These are phyloP conservation scores for Zosterops japonicus DNA, from an alignment of 2,113 vertebrate species.

Conservation along the genomic window DNA sequence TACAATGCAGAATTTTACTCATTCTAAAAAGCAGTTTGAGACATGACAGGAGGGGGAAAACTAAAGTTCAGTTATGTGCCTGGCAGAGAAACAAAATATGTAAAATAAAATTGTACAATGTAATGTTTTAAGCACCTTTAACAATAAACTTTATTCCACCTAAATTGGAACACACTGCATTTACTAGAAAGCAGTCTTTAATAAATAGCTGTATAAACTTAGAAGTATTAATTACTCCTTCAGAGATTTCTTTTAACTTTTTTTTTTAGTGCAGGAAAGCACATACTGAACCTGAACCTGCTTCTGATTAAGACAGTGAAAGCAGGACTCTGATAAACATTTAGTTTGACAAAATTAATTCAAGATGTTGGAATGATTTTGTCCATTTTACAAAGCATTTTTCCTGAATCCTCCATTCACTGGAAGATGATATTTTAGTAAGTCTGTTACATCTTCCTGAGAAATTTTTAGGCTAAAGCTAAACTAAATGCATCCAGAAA, in stretches of 20 bases:
- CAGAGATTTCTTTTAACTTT: neutral
- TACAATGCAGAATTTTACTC: neutral
- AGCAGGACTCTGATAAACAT: constrained; percentile 53
- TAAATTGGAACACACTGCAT: neutral
- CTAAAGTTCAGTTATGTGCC: neutral
- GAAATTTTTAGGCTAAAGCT: neutral
- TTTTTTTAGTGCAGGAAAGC: constrained; percentile 4
- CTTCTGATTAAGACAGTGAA: constrained; percentile 59
- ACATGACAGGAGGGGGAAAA: neutral
- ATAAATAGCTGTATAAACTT: neutral
- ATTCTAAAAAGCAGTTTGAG: neutral
- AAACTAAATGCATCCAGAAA: neutral
- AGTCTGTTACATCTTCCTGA: neutral
- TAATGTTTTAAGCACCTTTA: neutral
- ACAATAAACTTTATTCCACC: neutral
- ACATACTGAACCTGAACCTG: constrained; percentile 12
- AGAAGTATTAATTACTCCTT: constrained; percentile 41
- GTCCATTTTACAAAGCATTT: constrained; percentile 31
- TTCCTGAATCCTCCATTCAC: constrained; percentile 14
- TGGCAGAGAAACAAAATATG: neutral
- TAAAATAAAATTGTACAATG: neutral
- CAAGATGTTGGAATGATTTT: constrained; percentile 65
- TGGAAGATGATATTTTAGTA: neutral
- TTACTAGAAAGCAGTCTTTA: neutral
- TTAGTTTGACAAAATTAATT: constrained; percentile 62